Evolutionary conservation across 2,113 vertebrate species (phyloP).

Genomic region (Otus sunia): DNA sequence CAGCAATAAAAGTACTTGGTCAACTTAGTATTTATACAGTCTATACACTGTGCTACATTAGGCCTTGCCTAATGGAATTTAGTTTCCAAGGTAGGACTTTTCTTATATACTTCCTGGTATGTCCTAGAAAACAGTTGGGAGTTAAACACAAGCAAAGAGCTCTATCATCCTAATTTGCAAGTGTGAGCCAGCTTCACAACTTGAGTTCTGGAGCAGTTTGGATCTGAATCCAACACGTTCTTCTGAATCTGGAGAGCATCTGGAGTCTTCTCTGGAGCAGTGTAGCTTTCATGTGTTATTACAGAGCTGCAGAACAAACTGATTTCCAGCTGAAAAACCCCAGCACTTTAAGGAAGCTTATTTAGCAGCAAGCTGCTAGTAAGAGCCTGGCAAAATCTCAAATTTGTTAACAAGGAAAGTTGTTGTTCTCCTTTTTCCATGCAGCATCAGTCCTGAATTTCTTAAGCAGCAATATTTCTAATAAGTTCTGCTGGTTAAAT

Average conservation of each 20-base stretch:
- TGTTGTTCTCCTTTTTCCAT: not conserved
- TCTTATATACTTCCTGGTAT: not conserved
- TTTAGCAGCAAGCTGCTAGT: constrained; percentile 34
- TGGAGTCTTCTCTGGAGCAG: not conserved
- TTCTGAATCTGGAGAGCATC: not conserved
- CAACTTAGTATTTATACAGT: not conserved
- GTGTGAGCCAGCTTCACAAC: not conserved
- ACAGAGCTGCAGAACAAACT: not conserved
- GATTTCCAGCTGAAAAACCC: not conserved
- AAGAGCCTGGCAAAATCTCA: constrained; percentile 53
- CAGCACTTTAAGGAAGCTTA: constrained; percentile 33
- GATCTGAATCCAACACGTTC: not conserved
- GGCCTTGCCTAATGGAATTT: not conserved
- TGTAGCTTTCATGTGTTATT: not conserved
- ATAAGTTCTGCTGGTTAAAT: not conserved
- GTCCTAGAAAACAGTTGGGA: not conserved
- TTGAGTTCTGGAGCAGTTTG: not conserved
- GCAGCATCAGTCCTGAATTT: not conserved
- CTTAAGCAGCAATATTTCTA: not conserved
- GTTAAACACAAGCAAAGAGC: not conserved
- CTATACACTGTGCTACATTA: not conserved
- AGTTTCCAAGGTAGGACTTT: not conserved
- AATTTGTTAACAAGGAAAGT: constrained; percentile 36
- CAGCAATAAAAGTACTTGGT: not conserved
- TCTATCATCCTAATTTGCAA: not conserved